Base-by-base conservation (phyloP, 2,113 vertebrate genomes). In the Trichechus manatus region DNA sequence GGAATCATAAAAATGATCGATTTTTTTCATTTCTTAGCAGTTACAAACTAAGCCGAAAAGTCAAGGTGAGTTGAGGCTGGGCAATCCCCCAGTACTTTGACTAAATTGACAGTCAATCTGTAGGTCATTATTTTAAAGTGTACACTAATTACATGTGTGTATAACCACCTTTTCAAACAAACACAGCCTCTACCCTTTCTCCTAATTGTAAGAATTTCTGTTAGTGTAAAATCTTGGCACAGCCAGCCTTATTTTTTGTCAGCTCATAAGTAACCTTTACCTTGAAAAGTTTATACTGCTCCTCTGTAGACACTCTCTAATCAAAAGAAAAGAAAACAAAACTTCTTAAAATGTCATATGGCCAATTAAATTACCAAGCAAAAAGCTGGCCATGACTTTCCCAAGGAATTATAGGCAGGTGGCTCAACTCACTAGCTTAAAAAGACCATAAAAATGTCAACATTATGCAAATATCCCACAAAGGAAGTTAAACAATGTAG, bases 221-320 rank as follows among this genome's bases (percentile, higher is more conserved):
- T 44, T 36, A 56, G 74, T 42, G 77, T 87, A 78, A 63, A 17
- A 61, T 59, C 85, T 74, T 68, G 56, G 72, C 47, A 47, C 64
- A 84, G 59, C 29, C 63, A 64, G 63, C 42, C 39, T 15, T 81
- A 75, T 23, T 56, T 97, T 96, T 31, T 53, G 50, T 94, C 92
- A 94, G 78, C 79, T 92, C 88, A 9, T 61, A 77, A 96, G 92
- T 96, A 88, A 96, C 39, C 84, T 93, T 94, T 84, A 86, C 79
- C 87, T 84, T 92, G 85, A 94, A 92, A 92, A 89, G 87, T 97
- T 89, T 94, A 83, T 50, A 89, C 66, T 83, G 72, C 44, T 92
- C 61, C 74, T 96, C 94, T 78, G 27, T 89, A 91, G 74, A 88
- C 33, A 42, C 42, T 77, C 36, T 53, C 88, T 95, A 82, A 93